Conservation (phyloP, 2,888 invertebrate genomes). For the Drosophila merina region DNA sequence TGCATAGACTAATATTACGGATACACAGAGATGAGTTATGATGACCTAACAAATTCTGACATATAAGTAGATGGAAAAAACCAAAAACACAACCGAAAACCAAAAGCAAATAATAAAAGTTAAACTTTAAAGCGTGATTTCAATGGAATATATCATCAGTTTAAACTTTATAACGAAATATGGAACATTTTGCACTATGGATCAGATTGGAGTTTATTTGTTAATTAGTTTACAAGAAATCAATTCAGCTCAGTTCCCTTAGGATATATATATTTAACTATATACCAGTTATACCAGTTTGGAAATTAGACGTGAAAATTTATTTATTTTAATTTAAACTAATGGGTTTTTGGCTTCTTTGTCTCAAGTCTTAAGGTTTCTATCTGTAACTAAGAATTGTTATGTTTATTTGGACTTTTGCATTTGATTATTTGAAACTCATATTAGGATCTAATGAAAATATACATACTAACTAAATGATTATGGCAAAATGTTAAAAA, state of each 20-base stretch:
- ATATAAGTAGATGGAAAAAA: conserved; percentile 59
- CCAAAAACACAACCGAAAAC: conserved; percentile 42
- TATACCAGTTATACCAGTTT: conserved; percentile 4
- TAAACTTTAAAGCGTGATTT: conserved; percentile 83
- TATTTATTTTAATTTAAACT: neutral
- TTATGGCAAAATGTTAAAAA: conserved; percentile 68
- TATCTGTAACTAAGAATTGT: conserved; percentile 37
- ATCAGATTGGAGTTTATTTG: conserved; percentile 17
- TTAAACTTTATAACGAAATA: conserved; percentile 63
- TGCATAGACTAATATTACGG: conserved; percentile 71
- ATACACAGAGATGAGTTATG: conserved; percentile 60
- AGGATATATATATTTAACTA: neutral
- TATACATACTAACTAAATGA: conserved; percentile 72
- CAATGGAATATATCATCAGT: conserved; percentile 81
- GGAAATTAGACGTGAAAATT: neutral
- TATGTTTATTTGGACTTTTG: conserved; percentile 18
- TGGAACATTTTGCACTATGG: conserved; percentile 49
- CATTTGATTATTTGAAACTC: conserved; percentile 55
- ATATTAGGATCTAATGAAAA: conserved; percentile 71
- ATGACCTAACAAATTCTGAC: conserved; percentile 49
- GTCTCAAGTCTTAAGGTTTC: conserved; percentile 64
- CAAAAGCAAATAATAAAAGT: conserved; percentile 82
- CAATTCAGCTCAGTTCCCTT: conserved; percentile 12
- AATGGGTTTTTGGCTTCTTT: conserved; percentile 14
- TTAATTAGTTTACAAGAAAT: conserved; percentile 1